phyloP scores from a whole-genome alignment of 2,797 vertebrate genomes.

The Ciconia nigra region DNA sequence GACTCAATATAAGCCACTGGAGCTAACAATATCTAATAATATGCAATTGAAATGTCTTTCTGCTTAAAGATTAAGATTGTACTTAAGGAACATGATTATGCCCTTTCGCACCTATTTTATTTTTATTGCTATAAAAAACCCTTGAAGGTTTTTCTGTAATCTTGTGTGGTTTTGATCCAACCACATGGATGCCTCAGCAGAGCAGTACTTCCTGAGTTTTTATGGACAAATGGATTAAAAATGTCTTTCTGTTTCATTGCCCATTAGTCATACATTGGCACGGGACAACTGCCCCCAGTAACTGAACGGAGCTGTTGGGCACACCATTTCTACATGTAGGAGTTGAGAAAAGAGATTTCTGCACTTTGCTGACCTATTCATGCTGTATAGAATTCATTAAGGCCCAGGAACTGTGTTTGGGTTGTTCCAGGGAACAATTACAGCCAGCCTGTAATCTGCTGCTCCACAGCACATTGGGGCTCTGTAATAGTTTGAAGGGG shows the following conservation, averaged over 20 bases:
- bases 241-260: not conserved
- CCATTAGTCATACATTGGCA: not conserved
- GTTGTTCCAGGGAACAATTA: constrained; percentile 29
- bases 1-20: not conserved
- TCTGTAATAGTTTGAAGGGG: constrained; percentile 18
- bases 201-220: not conserved
- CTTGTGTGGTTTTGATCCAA: not conserved
- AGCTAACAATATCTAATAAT: not conserved
- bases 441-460: not conserved
- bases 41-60: not conserved
- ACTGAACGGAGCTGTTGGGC: not conserved
- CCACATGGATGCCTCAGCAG: not conserved
- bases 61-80: constrained; percentile 14
- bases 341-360: not conserved
- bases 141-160: not conserved
- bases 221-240: not conserved
- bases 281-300: not conserved
- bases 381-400: constrained; percentile 29
- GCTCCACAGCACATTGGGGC: not conserved
- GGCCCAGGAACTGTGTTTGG: not conserved
- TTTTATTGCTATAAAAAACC: not conserved
- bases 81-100: not conserved
- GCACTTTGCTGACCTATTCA: not conserved
- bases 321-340: not conserved
- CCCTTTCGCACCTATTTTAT: constrained; percentile 13